Conservation (phyloP, 2,113 vertebrate species). For the Poecile atricapillus region DNA sequence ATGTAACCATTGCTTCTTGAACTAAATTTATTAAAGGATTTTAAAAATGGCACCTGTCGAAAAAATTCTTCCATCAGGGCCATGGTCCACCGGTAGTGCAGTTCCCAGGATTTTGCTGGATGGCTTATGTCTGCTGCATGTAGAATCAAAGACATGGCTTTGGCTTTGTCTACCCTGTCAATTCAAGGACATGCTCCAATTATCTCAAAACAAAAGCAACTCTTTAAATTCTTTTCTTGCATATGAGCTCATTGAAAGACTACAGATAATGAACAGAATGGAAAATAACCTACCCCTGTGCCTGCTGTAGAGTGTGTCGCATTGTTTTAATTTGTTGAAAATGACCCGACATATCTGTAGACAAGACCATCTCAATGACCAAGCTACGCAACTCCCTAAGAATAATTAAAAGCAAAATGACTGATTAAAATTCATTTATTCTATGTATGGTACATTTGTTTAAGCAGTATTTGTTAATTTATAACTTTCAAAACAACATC, state of each 20-base stretch:
- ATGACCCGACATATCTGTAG: slow-evolving; percentile 97
- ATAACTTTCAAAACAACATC: slow-evolving; percentile 32
- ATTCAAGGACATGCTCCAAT: slow-evolving; percentile 66
- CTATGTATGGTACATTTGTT: background rate
- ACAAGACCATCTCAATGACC: slow-evolving; percentile 96
- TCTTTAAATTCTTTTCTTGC: slow-evolving; percentile 11
- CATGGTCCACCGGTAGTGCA: slow-evolving; percentile 91
- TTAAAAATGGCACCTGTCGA: slow-evolving; percentile 82
- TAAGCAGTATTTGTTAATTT: slow-evolving; percentile 3
- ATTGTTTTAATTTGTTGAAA: slow-evolving; percentile 96
- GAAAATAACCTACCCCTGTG: slow-evolving; percentile 82
- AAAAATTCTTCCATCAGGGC: slow-evolving; percentile 96
- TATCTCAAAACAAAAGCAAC: slow-evolving; percentile 46
- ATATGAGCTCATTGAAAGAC: background rate
- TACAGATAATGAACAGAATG: background rate
- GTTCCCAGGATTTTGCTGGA: slow-evolving; percentile 90
- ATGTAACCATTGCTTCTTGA: background rate
- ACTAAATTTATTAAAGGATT: slow-evolving; percentile 12
- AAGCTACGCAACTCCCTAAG: slow-evolving; percentile 87
- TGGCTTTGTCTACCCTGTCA: slow-evolving; percentile 90
- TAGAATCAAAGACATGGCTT: slow-evolving; percentile 92
- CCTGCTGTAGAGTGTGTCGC: slow-evolving; percentile 87
- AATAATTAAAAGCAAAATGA: slow-evolving; percentile 55
- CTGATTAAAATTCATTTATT: slow-evolving; percentile 34
- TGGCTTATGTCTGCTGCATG: slow-evolving; percentile 97